Evolutionary conservation across 2,888 invertebrate species (phyloP).

Genomic region (Dorcus parallelipipedus): DNA sequence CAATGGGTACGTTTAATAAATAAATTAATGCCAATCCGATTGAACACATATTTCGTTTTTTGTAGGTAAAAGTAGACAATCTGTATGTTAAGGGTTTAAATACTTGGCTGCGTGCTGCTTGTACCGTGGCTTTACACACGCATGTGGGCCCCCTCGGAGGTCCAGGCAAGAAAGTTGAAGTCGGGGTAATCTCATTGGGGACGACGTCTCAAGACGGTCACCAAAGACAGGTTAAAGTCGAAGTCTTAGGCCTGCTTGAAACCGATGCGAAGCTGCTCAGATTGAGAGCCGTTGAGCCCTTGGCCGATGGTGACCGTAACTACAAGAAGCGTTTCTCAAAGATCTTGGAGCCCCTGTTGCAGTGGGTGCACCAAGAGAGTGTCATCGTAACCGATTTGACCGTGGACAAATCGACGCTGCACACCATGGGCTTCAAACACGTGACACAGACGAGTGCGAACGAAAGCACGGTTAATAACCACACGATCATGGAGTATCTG

Average conservation of each 20-base stretch:
- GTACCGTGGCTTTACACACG: conserved; percentile 77
- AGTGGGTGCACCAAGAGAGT: conserved; percentile 78
- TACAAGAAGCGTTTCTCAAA: conserved; percentile 77
- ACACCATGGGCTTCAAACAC: conserved; percentile 74
- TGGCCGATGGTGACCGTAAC: conserved; percentile 73
- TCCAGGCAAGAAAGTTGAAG: conserved; percentile 65
- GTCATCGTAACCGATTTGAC: conserved; percentile 78
- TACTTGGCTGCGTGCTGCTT: conserved; percentile 70
- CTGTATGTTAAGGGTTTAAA: conserved; percentile 66
- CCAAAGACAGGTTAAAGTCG: conserved; percentile 73
- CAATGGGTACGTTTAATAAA: conserved; percentile 68
- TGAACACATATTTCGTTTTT: background rate
- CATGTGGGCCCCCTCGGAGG: conserved; percentile 74
- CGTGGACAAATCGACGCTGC: conserved; percentile 75
- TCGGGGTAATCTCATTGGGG: conserved; percentile 82
- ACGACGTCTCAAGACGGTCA: conserved; percentile 74
- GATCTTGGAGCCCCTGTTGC: conserved; percentile 72
- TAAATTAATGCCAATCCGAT: background rate
- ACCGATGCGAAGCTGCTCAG: conserved; percentile 68
- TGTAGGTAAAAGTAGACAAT: conserved; percentile 62
- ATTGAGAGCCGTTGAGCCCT: conserved; percentile 78
- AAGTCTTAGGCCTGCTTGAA: conserved; percentile 81
- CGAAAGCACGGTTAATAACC: conserved; percentile 42
- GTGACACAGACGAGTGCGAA: conserved; percentile 63
- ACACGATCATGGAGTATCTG: conserved; percentile 78